phyloP scores from a whole-genome alignment of 2,113 vertebrate species.

The Synodontis membranacea region DNA sequence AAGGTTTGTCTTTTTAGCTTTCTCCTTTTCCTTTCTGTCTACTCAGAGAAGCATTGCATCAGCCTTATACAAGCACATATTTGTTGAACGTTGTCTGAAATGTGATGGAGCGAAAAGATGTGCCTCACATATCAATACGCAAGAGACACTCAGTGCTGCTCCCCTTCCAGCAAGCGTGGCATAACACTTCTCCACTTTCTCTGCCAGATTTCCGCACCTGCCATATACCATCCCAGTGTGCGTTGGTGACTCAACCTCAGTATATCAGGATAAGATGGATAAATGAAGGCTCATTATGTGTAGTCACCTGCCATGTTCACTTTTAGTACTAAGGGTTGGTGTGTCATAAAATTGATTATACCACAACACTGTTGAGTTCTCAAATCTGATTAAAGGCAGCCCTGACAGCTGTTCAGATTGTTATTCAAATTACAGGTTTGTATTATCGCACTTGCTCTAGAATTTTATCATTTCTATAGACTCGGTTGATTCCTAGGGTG shows the following conservation, averaged over 20 bases:
- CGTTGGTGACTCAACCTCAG: conserved; percentile 28
- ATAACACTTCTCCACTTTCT: conserved; percentile 18
- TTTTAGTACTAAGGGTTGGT: conserved; percentile 2
- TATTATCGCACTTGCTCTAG: background rate
- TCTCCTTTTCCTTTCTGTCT: background rate
- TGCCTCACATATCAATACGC: background rate
- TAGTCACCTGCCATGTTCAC: background rate
- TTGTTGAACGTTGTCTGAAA: conserved; percentile 12
- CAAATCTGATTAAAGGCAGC: background rate
- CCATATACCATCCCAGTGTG: conserved; percentile 11
- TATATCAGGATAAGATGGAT: conserved; percentile 18
- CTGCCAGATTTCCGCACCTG: conserved; percentile 29
- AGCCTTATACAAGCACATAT: conserved; percentile 10
- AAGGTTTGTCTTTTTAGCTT: background rate
- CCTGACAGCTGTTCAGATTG: background rate
- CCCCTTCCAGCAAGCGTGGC: background rate
- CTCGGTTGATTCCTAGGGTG: background rate
- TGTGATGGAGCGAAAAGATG: conserved; percentile 12
- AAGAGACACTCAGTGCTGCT: background rate
- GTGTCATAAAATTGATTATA: background rate
- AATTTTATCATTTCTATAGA: background rate
- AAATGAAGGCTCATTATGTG: background rate
- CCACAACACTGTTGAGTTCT: background rate
- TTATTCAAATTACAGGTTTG: background rate
- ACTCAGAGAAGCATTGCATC: background rate